Evolutionary conservation across 2,113 vertebrate species (phyloP).

Genomic region (Tympanuchus pallidicinctus): DNA sequence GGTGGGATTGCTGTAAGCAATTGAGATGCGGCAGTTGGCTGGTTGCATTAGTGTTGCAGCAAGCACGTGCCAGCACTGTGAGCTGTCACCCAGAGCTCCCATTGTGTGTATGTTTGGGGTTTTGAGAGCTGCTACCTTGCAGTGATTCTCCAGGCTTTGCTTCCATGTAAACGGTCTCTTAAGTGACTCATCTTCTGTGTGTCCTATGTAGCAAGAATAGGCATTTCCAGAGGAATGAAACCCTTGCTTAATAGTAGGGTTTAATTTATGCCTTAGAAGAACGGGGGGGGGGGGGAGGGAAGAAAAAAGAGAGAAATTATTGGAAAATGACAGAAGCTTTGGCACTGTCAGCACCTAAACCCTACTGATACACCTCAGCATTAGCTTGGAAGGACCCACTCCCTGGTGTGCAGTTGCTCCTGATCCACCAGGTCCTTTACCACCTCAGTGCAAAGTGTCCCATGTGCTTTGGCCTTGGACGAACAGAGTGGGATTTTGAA

Average conservation of each 20-base stretch:
- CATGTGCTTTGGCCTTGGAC: neutral
- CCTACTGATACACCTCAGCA: fast-evolving
- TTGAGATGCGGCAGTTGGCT: fast-evolving
- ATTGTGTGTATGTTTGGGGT: neutral
- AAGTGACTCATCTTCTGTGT: neutral
- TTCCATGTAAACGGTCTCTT: neutral
- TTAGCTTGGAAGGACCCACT: neutral
- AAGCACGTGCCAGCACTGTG: neutral
- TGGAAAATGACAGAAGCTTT: neutral
- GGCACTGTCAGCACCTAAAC: neutral
- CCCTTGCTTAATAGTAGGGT: neutral
- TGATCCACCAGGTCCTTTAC: neutral
- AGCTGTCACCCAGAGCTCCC: neutral
- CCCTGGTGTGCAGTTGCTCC: neutral
- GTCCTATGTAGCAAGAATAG: neutral
- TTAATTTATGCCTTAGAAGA: neutral
- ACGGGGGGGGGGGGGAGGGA: neutral
- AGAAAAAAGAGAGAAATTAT: neutral
- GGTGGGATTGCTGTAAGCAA: neutral
- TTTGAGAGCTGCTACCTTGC: neutral
- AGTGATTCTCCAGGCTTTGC: neutral
- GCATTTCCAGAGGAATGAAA: neutral
- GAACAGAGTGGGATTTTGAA: neutral
- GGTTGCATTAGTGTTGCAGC: neutral
- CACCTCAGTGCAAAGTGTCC: neutral